These are phyloP conservation scores for Carollia perspicillata DNA, from an alignment of 2,113 vertebrate species.

Conservation along the genomic window DNA sequence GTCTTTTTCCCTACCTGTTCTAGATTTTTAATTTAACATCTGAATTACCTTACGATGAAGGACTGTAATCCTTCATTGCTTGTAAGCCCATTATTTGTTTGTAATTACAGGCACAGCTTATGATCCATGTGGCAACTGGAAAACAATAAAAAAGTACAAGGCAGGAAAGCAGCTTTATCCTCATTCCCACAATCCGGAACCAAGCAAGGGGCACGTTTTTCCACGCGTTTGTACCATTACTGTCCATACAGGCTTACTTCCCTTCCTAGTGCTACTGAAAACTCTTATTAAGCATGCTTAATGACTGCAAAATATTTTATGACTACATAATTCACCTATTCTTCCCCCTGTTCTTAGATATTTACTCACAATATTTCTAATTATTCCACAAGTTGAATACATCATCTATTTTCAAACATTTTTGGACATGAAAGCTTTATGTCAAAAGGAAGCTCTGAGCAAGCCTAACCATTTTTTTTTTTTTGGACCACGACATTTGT, in stretches of 20 bases:
- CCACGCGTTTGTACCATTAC: background rate
- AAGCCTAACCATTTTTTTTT: background rate
- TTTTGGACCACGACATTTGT: conserved; percentile 80
- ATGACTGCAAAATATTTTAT: background rate
- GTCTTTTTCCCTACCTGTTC: background rate
- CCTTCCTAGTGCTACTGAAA: background rate
- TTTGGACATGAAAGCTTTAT: background rate
- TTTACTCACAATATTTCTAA: background rate
- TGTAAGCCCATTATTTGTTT: background rate
- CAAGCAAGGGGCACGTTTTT: background rate
- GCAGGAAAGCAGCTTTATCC: background rate
- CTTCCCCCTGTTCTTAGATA: background rate
- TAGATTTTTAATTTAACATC: background rate
- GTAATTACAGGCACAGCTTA: background rate
- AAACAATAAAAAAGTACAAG: background rate
- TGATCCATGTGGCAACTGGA: background rate
- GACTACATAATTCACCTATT: background rate
- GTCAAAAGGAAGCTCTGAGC: background rate
- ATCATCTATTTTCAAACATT: background rate
- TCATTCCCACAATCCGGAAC: background rate
- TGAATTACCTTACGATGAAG: background rate
- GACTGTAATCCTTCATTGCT: background rate
- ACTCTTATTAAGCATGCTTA: background rate
- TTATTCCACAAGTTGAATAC: background rate
- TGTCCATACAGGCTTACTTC: background rate